phyloP scores from a whole-genome alignment of 2,113 vertebrate species.

The Urocolius indicus region DNA sequence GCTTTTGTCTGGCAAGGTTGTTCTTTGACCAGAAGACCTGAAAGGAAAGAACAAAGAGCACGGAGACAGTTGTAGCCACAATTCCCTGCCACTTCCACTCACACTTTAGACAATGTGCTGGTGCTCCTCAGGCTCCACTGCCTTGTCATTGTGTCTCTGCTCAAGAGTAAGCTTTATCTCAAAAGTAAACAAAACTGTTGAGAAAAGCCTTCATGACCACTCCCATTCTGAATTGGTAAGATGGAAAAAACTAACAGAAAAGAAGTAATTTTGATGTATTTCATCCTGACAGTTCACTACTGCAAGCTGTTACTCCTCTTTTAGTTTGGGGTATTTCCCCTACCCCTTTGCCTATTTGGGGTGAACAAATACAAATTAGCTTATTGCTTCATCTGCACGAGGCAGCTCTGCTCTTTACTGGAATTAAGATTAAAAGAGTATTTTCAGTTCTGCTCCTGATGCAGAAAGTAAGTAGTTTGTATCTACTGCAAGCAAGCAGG shows the following conservation, averaged over 20 bases:
- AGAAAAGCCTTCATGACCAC: neutral
- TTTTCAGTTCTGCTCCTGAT: neutral
- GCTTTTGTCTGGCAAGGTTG: neutral
- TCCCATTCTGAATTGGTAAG: neutral
- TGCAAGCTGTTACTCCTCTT: neutral
- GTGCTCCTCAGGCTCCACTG: neutral
- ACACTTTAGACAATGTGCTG: fast-evolving
- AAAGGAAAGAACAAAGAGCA: neutral
- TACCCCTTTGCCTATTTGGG: neutral
- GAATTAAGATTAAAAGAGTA: neutral
- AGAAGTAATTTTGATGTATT: neutral
- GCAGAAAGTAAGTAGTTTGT: neutral
- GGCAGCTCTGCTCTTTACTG: neutral
- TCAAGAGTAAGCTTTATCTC: neutral
- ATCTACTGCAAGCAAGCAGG: neutral
- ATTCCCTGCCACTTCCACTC: neutral
- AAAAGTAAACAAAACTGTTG: neutral
- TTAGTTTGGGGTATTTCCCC: neutral
- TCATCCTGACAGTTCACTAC: neutral
- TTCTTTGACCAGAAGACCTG: neutral
- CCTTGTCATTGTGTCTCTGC: neutral
- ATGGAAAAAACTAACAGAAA: neutral
- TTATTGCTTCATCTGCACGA: neutral
- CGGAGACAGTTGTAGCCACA: neutral
- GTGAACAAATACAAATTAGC: neutral